Evolutionary conservation across 1,140 invertebrate genomes (phyloP), one percentile per base, ranked within the genome.

Genomic region (Latrodectus geometricus): DNA sequence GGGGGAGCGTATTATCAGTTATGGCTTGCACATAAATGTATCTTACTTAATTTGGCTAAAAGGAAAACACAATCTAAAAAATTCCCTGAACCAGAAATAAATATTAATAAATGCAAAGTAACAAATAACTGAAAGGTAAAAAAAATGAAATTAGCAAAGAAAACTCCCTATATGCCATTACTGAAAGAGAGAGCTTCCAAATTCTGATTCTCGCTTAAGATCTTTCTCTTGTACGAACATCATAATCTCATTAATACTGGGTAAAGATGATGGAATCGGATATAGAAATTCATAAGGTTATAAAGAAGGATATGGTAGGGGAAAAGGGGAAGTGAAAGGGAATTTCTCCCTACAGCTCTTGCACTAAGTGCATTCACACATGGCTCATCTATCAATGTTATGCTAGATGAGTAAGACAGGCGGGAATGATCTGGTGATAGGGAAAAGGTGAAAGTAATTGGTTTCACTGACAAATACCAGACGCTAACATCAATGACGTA

Each of bases 31-130:
- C 52, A 8, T 7, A 21, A 76, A 76, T 76, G n/a, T 35, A 76
- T 76, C 74, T 20, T 78, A 56, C 61, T 78, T 78, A 66, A 66
- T 66, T 78, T 66, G 35, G 23, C 12, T 48, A 78, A 50, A 66
- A 68, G 11, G 21, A 15, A 50, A 21, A 52, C n/a, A 73, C 35
- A 52, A 15, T 70, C 65, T 9, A 23, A 54, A 54, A 80, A 69
- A 69, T 35, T 21, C 54, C 76, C 15, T 9, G 61, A 78, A 35
- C 66, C 49, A 35, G 48, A 80, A 80, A 80, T 70, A 68, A 80
- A 80, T 80, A 70, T 69, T 70, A 80, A 80, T 70, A 80, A 80
- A 80, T 80, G 78, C 78, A 70, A 80, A 69, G 49, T 80, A 70
- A 65, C 48, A 68, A 78, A 78, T 78, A 66, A 66, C n/a, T 54